Base-by-base conservation (phyloP, 1,140 invertebrate genomes). In the Matsumurasca onukii region DNA sequence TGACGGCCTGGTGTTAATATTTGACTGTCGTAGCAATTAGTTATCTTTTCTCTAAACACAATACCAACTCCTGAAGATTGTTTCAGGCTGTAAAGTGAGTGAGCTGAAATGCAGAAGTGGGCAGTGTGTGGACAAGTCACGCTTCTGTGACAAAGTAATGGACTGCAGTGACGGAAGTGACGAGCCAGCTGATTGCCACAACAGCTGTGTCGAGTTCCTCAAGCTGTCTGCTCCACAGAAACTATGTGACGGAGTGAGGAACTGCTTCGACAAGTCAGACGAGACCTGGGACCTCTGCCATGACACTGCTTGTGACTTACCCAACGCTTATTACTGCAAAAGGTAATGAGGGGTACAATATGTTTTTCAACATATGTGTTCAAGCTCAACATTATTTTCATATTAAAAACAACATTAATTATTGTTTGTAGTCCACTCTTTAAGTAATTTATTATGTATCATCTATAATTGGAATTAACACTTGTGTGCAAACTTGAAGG, bases 221-320 rank as follows among this genome's bases (percentile, higher is more conserved):
- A 83, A 83, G 66, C 79, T 89, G 15, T 86, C 87, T 0, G 77
- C 82, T 70, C 86, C 88, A 9, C 78, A 82, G 2, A 84, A 84
- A 66, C 78, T 93, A 30, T 95, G 94, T 76, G 90, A 95, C 78
- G 90, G 91, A 9, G 81, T 87, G 3, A 79, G 89, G 27, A 87
- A 95, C 76, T 96, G 94, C 75, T 80, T 82, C 51, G 92, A 95
- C 76, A 88, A 89, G 73, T 86, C 83, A 30, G 93, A 95, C 76
- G 93, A 95, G 78, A 83, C 85, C 68, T 84, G 84, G 0, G 76
- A 79, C 31, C 78, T 82, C 3, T 93, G 91, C 73, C 78, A 80
- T 20, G 91, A 90, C 76, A 63, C 15, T 24, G 65, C 34, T 68
- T 84, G 79, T 17, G 74, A 72, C 63, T 25, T 80, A 72, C 59